These are phyloP conservation scores for Neosilurus hyrtlii DNA, from an alignment of 2,797 vertebrate genomes.

Conservation along the genomic window DNA sequence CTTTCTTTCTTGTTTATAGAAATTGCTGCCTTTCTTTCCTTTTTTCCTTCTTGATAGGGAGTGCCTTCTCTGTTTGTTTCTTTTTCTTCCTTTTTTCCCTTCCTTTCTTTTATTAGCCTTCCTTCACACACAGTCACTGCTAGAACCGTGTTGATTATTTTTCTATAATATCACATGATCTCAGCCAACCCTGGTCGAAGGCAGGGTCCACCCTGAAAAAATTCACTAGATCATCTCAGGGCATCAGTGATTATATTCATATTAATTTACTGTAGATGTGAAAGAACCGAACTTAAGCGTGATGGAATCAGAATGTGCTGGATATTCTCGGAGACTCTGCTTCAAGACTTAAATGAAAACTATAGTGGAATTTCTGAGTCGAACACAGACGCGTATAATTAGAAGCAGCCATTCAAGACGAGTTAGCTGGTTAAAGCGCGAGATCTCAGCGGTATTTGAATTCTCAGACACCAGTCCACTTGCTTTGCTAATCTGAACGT, in stretches of 20 bases:
- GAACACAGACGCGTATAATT: not conserved
- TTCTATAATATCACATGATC: no score
- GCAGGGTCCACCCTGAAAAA: no score
- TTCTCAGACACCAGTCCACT: not conserved
- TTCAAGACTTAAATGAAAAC: not conserved
- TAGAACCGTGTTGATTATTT: no score
- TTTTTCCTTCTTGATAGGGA: not conserved
- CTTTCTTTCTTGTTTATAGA: no score
- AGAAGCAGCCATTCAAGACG: not conserved
- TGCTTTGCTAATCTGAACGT: not conserved
- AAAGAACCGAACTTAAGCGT: not conserved
- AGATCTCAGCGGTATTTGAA: not conserved
- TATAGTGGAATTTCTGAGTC: not conserved
- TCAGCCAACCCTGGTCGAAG: no score
- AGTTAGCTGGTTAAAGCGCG: not conserved
- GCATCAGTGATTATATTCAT: no score
- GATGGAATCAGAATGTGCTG: not conserved
- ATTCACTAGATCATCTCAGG: no score
- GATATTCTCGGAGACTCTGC: not conserved
- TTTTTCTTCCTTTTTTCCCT: no score
- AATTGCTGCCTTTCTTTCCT: not conserved
- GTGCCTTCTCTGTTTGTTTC: no score
- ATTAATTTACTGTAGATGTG: no score
- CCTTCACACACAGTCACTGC: no score
- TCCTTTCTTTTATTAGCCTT: not conserved